Evolutionary conservation across 1,140 invertebrate genomes (phyloP).

Genomic region (Conopomorpha cramerella): DNA sequence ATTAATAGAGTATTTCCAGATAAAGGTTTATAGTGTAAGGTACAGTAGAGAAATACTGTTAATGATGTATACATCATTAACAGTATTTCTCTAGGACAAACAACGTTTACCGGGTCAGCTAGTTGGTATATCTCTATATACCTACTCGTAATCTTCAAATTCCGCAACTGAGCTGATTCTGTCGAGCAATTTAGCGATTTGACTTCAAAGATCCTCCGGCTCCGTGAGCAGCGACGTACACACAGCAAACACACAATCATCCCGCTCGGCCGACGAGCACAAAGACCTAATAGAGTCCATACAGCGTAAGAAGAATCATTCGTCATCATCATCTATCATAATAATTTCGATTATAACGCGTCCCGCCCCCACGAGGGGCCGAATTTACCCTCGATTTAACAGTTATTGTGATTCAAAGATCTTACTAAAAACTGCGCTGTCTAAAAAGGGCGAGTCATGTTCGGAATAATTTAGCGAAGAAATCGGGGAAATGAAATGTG

Average conservation of each 20-base stretch:
- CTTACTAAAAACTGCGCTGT: constrained; percentile 5
- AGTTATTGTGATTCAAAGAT: constrained; percentile 43
- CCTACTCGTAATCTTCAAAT: not conserved
- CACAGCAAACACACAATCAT: constrained; percentile 23
- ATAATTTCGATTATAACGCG: constrained; percentile 48
- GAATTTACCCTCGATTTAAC: constrained; percentile 49
- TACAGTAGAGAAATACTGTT: too few species aligned
- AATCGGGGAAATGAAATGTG: too few species aligned
- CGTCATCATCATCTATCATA: constrained; percentile 37
- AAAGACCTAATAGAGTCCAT: too few species aligned
- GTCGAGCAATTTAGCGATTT: not conserved
- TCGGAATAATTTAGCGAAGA: not conserved
- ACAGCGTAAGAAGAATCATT: not conserved
- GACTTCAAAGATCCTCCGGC: too few species aligned
- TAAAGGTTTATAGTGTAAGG: too few species aligned
- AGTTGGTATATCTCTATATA: not conserved
- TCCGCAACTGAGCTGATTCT: not conserved
- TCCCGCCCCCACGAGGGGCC: constrained; percentile 25
- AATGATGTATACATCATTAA: too few species aligned
- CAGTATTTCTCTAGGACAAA: too few species aligned
- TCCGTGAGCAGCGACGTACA: too few species aligned
- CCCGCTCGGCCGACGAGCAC: constrained; percentile 6
- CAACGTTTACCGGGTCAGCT: too few species aligned
- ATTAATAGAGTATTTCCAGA: too few species aligned
- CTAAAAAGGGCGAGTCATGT: not conserved